Base-by-base conservation (phyloP, 2,888 invertebrate genomes). In the Sycophila texana region DNA sequence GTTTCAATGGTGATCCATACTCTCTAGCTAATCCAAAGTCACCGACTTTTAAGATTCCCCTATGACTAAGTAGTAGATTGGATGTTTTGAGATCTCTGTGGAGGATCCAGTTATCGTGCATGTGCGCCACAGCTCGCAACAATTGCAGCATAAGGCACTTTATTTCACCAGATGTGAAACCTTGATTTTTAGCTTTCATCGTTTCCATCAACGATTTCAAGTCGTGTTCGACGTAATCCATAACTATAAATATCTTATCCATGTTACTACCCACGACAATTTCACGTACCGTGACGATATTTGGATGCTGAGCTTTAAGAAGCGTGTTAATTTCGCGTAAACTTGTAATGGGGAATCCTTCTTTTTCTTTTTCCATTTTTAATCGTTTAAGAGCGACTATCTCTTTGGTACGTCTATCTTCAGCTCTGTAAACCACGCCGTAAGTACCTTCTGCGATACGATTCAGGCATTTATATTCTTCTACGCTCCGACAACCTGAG, bases 201-300 rank as follows among this genome's bases (percentile, higher is more conserved):
- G 97, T 98, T 90, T 99, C 99, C 98, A 99, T 99, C 20, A 99
- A 92, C 61, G 97, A 96, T 89, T 99, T 99, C 57, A 99, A 92
- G 90, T 99, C 99, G 88, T 99, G 99, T 88, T 99, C 99, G 5
- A 99, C 99, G 89, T 99, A 99, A 90, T 99, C 99, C 99, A 99
- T 99, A 0, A 99, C 99, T 83, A 97, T 96, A 88, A 96, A 97
- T 87, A 97, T 97, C 91, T 98, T 98, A 91, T 99, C 99, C 97
- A 99, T 99, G 89, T 99, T 99, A 87, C 98, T 98, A 26, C 99
- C 99, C 14, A 99, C 99, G 0, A 99, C 99, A 86, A 99, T 99
- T 92, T 99, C 99, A 83, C 98, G 93, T 0, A 99, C 98, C 0
- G 98, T 99, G 13, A 99, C 99, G 83, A 99, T 98, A 91, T 99